phyloP scores from a whole-genome alignment of 2,797 vertebrate species.

The Tiaroga cobitis region DNA sequence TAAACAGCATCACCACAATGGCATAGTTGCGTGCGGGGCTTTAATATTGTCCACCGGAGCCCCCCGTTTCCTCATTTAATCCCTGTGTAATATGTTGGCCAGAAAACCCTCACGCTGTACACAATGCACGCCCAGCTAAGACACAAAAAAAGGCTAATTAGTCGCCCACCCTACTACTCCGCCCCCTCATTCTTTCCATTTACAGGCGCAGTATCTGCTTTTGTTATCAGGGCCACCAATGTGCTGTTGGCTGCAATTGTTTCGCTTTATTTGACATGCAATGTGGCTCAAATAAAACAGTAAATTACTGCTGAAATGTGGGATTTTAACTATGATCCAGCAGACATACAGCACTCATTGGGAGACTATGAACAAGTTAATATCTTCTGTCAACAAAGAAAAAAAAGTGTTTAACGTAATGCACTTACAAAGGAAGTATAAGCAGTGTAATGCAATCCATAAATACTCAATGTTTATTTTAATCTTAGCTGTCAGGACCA shows the following conservation, averaged over 20 bases:
- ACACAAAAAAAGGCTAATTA: conserved; percentile 61
- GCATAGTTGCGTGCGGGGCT: conserved; percentile 46
- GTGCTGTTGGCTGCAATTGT: conserved; percentile 33
- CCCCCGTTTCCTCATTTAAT: conserved; percentile 54
- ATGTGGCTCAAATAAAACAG: neutral
- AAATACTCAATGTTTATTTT: neutral
- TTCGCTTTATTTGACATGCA: conserved; percentile 10
- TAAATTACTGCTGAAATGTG: neutral
- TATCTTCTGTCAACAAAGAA: neutral
- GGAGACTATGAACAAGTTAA: neutral
- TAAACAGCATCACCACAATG: conserved; percentile 55
- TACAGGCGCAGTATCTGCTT: conserved; percentile 40
- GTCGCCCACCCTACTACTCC: conserved; percentile 27
- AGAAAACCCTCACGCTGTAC: conserved; percentile 47
- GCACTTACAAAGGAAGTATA: neutral
- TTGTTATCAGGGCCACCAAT: conserved; percentile 43
- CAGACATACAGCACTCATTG: neutral
- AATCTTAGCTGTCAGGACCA: neutral
- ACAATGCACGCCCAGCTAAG: conserved; percentile 47
- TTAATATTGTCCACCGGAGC: conserved; percentile 54
- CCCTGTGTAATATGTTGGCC: conserved; percentile 57
- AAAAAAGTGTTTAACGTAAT: neutral
- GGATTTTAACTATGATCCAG: neutral
- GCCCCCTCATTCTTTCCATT: conserved; percentile 29
- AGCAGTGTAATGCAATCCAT: neutral